phyloP scores from a whole-genome alignment of 1,140 invertebrate species.

The Grapholita molesta region DNA sequence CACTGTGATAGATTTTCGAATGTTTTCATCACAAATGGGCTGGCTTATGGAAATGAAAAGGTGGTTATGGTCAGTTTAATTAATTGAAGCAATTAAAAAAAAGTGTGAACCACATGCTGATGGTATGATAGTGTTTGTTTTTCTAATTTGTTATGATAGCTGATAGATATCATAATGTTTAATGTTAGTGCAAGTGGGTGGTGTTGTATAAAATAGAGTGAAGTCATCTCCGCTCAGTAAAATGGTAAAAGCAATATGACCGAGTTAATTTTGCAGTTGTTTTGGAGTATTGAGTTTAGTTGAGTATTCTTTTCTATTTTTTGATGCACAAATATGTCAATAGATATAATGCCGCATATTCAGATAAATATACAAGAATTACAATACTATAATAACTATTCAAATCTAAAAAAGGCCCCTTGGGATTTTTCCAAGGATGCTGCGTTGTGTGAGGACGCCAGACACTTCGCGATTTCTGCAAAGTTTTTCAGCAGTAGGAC shows the following conservation, averaged over 20 bases:
- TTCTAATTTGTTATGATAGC: constrained; percentile 11
- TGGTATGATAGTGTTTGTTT: constrained; percentile 1
- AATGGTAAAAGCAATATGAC: neutral
- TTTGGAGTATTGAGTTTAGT: too few relatives aligned
- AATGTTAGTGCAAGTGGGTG: constrained; percentile 1
- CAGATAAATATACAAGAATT: too few relatives aligned
- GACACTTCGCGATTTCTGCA: too few relatives aligned
- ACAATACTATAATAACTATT: too few relatives aligned
- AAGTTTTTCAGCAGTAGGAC: too few relatives aligned
- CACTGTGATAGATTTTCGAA: neutral
- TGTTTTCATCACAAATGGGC: neutral
- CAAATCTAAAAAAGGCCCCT: too few relatives aligned
- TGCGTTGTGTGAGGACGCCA: too few relatives aligned
- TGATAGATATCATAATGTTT: constrained; percentile 4
- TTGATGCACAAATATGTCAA: too few relatives aligned
- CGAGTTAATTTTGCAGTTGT: neutral
- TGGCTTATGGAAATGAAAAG: constrained; percentile 9
- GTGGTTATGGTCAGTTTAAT: constrained; percentile 14
- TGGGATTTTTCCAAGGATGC: too few relatives aligned
- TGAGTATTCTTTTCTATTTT: too few relatives aligned
- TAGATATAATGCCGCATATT: too few relatives aligned
- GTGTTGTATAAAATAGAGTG: neutral
- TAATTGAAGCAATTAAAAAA: constrained; percentile 6
- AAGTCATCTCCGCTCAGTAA: neutral
- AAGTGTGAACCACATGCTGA: constrained; percentile 6